phyloP scores from a whole-genome alignment of 92 coral and sea anemone species.

The Porites cylindrica region DNA sequence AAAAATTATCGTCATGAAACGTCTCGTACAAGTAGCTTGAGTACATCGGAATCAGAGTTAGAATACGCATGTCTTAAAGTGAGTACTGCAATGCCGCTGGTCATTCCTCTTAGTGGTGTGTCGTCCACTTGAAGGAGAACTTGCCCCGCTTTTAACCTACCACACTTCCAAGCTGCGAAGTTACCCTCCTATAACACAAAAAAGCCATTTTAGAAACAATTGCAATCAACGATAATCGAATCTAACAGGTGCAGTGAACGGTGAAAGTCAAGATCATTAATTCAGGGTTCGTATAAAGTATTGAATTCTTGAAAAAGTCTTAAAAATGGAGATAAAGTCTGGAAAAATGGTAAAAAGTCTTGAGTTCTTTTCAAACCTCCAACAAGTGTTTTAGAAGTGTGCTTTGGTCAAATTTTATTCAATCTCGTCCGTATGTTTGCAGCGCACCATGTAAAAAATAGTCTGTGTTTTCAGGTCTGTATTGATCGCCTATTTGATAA shows the following conservation, averaged over 20 bases:
- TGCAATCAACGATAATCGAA: no score
- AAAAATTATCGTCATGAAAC: not conserved
- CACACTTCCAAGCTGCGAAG: conserved; percentile 86
- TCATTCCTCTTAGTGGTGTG: conserved; percentile 78
- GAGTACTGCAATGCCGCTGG: conserved; percentile 88
- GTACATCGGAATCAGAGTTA: conserved; percentile 67
- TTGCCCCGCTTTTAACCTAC: conserved; percentile 84
- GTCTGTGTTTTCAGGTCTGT: no score
- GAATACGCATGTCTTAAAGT: conserved; percentile 91
- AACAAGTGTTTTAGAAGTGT: no score
- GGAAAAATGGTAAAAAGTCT: no score
- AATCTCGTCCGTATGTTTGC: no score
- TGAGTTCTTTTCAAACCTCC: no score
- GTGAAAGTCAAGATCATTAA: not conserved
- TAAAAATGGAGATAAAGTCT: no score
- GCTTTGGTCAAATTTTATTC: no score
- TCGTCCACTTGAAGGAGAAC: conserved; percentile 82
- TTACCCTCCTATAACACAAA: conserved; percentile 72
- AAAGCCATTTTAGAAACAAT: not conserved
- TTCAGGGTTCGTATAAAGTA: no score
- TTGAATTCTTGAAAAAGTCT: no score
- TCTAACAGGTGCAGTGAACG: not conserved
- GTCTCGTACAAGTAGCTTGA: conserved; percentile 72
- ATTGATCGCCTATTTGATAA: no score
- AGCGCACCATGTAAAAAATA: no score